phyloP scores from a whole-genome alignment of 2,888 invertebrate genomes.

The Apodemia mormo region DNA sequence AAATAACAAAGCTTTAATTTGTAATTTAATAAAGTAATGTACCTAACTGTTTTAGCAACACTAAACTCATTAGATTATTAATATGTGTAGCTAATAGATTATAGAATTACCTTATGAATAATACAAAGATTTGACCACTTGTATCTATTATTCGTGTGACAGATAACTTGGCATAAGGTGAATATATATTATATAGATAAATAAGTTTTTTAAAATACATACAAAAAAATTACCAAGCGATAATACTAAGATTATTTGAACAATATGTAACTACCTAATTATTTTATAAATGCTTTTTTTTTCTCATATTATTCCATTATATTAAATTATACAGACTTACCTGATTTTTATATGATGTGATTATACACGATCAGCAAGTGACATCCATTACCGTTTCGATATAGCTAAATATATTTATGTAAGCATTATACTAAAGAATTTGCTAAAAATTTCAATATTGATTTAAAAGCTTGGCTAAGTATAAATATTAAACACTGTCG shows the following conservation, averaged over 20 bases:
- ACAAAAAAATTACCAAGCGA: background rate
- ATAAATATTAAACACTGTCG: background rate
- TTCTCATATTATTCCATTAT: background rate
- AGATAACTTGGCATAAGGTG: background rate
- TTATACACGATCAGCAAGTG: background rate
- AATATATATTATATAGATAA: background rate
- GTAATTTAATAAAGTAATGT: too few relatives aligned
- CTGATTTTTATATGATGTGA: background rate
- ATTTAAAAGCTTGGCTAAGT: constrained; percentile 52
- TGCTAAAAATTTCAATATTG: constrained; percentile 55
- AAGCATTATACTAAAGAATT: constrained; percentile 41
- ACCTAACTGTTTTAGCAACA: background rate
- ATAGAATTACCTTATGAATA: background rate
- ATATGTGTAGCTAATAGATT: background rate
- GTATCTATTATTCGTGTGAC: background rate
- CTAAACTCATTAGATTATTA: background rate
- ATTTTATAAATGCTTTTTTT: background rate
- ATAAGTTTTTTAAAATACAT: too few relatives aligned
- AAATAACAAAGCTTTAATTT: too few relatives aligned
- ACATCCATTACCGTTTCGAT: background rate
- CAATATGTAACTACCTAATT: background rate
- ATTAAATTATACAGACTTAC: background rate
- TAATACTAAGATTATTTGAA: background rate
- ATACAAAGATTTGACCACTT: background rate
- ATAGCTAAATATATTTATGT: background rate